Conservation (phyloP, 2,797 vertebrate species). For the Lacerta agilis region DNA sequence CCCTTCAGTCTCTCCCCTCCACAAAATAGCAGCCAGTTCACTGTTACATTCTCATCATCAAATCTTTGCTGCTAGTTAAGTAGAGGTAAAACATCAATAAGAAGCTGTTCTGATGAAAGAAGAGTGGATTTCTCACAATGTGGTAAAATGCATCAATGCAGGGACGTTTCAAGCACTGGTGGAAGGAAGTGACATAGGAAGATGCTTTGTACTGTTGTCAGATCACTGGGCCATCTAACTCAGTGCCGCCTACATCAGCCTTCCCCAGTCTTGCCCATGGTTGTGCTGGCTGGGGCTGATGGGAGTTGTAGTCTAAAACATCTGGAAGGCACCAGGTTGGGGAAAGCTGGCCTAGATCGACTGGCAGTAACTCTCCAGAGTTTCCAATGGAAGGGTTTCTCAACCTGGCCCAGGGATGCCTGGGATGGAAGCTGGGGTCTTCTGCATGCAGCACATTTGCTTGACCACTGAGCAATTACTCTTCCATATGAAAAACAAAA, state of each 20-base stretch:
- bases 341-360: too few relatives aligned
- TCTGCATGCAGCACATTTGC: neutral
- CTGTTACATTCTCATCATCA: constrained; percentile 18
- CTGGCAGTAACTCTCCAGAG: too few relatives aligned
- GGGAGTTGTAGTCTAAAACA: too few relatives aligned
- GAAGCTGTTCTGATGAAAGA: constrained; percentile 43
- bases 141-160: constrained; percentile 35
- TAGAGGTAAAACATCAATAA: constrained; percentile 7
- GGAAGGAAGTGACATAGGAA: neutral
- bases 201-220: neutral
- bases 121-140: constrained; percentile 35
- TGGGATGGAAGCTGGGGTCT: neutral
- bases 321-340: too few relatives aligned
- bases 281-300: too few relatives aligned
- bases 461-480: neutral
- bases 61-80: neutral
- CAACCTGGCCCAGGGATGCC: neutral
- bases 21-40: neutral
- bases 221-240: neutral
- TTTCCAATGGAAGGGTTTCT: neutral
- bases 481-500: too few relatives aligned
- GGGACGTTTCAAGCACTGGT: constrained; percentile 23
- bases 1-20: neutral
- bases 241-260: neutral
- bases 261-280: too few relatives aligned